A percentile compares a stretch with the other conserved stretches of the same genome.
phyloP scores from a whole-genome alignment of 2,888 invertebrate genomes.

The Artemia sp. region DNA sequence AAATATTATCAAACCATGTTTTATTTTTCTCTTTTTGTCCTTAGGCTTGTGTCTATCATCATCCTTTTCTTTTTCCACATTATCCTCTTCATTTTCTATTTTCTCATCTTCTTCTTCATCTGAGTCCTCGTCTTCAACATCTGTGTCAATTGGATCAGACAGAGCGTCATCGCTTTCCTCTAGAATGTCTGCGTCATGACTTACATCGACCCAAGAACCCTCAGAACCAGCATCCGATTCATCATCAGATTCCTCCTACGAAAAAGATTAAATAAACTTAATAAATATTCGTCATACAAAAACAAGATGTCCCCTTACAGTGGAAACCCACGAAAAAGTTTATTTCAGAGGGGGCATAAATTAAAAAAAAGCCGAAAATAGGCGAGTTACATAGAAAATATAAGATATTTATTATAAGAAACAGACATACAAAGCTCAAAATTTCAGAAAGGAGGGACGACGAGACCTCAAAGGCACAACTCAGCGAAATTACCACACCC shows the following conservation, averaged over 20 bases:
- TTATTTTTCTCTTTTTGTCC: slow-evolving; percentile 22
- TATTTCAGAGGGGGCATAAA: background rate
- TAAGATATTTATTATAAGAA: slow-evolving; percentile 30
- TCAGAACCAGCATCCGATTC: slow-evolving; percentile 27
- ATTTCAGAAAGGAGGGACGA: no score
- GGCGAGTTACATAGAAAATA: background rate
- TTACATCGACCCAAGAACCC: slow-evolving; percentile 39
- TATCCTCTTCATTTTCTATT: slow-evolving; percentile 22
- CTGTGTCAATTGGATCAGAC: slow-evolving; percentile 29
- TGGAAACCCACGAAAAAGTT: background rate
- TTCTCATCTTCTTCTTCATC: slow-evolving; percentile 27
- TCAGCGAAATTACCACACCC: no score
- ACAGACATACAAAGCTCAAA: slow-evolving; percentile 16
- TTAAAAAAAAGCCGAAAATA: slow-evolving; percentile 11
- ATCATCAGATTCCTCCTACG: slow-evolving; percentile 28
- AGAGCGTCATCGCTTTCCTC: slow-evolving; percentile 31
- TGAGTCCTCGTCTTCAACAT: slow-evolving; percentile 42
- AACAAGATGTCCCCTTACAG: no score
- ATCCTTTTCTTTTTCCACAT: slow-evolving; percentile 28
- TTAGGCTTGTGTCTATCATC: slow-evolving; percentile 25
- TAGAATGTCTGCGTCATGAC: slow-evolving; percentile 31
- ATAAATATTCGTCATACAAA: no score
- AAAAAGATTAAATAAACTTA: slow-evolving; percentile 21
- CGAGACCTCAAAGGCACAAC: no score
- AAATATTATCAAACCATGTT: slow-evolving; percentile 16